Evolutionary conservation across 1,140 invertebrate genomes (phyloP), one percentile per base, ranked within the genome.

Genomic region (Euura saliciscinereae): DNA sequence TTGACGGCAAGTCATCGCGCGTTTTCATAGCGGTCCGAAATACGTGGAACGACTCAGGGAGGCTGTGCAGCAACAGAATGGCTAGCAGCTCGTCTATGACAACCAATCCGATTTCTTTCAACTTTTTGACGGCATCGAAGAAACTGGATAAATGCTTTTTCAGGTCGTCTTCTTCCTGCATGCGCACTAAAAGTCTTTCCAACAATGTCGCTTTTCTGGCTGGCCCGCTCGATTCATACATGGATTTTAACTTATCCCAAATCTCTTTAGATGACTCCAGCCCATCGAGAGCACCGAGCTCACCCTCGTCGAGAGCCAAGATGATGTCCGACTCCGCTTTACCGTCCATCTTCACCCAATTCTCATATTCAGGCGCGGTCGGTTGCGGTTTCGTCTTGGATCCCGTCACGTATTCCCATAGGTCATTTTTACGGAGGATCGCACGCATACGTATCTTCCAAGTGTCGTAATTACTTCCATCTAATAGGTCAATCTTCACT

Each of bases 161-260:
- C 6, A 51, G 6, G 11, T 51, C 45, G 13, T 13, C 42, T 46
- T 73, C 75, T n/a, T n/a, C n/a, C 43, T 46, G 44, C 69, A 76
- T 70, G n/a, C 70, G 72, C 43, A 64, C 46, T 11, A 78, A 70
- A 3, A 78, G 59, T 73, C 68, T 43, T 70, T 77, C 75, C 51
- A 77, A 51, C 6, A 75, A 67, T 10, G 64, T 74, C 10, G 74
- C 73, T 74, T 78, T 79, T 69, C 71, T 66, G 7, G 74, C 76
- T 45, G 78, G 75, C 28, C 76, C 75, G 59, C 73, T 76, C 65
- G 72, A 79, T 70, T 74, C 66, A 72, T 71, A 76, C 42, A 72
- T 72, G 51, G 69, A 28, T 70, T 76, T 43, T 11, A 68, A 28
- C 59, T 75, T 73, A 5, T 44, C 28, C 73, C 66, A 75, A 42